Evolutionary conservation across 2,113 vertebrate genomes (phyloP), one percentile per base, ranked within the genome.

Genomic region (Coreoperca whiteheadi): DNA sequence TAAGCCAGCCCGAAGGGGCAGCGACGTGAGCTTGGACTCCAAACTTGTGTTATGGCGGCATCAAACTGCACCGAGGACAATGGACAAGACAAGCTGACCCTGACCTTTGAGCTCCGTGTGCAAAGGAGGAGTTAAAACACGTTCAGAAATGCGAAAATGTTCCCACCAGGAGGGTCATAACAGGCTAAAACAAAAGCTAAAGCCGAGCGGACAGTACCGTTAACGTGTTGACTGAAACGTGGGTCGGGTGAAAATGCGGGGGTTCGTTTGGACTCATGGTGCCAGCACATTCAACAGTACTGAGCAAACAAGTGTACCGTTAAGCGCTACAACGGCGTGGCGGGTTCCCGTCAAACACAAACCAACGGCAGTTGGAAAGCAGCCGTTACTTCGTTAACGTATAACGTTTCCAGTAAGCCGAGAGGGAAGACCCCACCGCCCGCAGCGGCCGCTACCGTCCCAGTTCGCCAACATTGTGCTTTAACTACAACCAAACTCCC

Each of bases 91-190:
- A 46, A n/a, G 23, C 48, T 48, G 71, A 43, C 43, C 32, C 32
- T 84, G 77, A 85, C 83, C 83, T 69, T 50, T 84, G 77, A 84
- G 77, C 64, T 70, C 46, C 0, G 11, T 12, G 59, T 30, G 53
- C 10, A 37, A 15, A 2, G 0, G 23, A 0, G 4, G 51, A 53
- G 53, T 12, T 39, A 9, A 21, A 25, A 0, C n/a, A 4, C 39
- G 28, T 50, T 23, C 30, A 10, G 1, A 23, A 23, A 48, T 11
- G 11, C 34, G 30, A 10, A n/a, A 3, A 32, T 12, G 16, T 56
- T 28, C 4, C 15, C 0, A 39, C 2, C 34, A 56, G 5, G 15
- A 8, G 2, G 4, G 0, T n/a, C 2, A 3, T 14, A 1, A 20
- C 9, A 50, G 1, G 25, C 7, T 53, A 30, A 50, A 68, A 39